phyloP scores from a whole-genome alignment of 2,888 invertebrate genomes.

The Eurois occulta region DNA sequence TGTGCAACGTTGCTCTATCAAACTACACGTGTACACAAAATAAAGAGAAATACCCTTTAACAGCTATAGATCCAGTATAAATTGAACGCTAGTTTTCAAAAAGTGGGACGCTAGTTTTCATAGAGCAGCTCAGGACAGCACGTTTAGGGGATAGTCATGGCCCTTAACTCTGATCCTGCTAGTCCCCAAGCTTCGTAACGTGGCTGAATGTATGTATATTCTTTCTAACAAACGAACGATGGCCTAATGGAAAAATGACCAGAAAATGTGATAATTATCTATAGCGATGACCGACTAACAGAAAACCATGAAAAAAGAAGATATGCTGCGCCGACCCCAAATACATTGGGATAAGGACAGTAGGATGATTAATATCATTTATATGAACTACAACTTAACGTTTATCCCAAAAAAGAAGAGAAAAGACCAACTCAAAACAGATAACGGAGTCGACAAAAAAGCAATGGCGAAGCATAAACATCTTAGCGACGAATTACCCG shows the following conservation, averaged over 20 bases:
- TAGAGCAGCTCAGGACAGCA: neutral
- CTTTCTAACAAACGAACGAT: neutral
- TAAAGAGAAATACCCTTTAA: neutral
- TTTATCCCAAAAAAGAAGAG: neutral
- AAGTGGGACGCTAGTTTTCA: neutral
- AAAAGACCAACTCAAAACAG: neutral
- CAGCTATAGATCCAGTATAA: neutral
- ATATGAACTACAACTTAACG: neutral
- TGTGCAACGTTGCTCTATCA: neutral
- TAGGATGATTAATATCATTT: neutral
- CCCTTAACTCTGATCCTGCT: neutral
- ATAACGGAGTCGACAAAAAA: conserved; percentile 11
- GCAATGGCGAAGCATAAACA: conserved; percentile 38
- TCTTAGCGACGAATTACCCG: conserved; percentile 50
- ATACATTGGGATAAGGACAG: neutral
- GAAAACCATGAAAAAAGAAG: neutral
- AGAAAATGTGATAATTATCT: neutral
- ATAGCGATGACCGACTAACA: neutral
- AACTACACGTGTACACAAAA: neutral
- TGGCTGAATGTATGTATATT: neutral
- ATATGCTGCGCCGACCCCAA: neutral
- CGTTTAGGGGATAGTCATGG: neutral
- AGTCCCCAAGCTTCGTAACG: neutral
- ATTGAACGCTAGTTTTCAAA: neutral
- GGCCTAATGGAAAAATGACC: neutral